phyloP scores from a whole-genome alignment of 2,113 vertebrate genomes.

The Myotis davidii region DNA sequence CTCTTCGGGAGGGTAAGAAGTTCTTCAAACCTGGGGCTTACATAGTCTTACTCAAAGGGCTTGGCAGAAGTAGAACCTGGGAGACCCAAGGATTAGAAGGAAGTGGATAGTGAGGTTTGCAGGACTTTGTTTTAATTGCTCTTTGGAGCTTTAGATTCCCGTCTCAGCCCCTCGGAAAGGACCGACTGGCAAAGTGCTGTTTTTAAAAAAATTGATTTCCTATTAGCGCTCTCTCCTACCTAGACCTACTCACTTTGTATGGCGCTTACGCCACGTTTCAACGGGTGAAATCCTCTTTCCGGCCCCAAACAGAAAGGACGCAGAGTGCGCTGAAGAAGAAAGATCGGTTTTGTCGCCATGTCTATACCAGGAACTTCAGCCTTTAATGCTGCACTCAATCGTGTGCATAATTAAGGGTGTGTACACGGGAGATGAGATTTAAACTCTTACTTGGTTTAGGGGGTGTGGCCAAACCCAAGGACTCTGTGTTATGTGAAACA shows the following conservation, averaged over 20 bases:
- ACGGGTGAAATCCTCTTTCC: background rate
- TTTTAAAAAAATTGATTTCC: constrained; percentile 48
- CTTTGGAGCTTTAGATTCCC: background rate
- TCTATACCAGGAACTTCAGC: background rate
- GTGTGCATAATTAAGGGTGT: background rate
- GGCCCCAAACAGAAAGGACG: constrained; percentile 17
- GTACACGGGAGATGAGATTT: background rate
- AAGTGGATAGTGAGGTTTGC: background rate
- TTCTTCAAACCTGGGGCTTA: background rate
- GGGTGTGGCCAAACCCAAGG: background rate
- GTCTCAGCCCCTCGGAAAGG: background rate
- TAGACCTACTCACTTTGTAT: background rate
- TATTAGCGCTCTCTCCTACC: background rate
- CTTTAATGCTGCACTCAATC: background rate
- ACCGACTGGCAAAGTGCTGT: background rate
- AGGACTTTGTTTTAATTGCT: background rate
- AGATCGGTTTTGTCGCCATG: background rate
- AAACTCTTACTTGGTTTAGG: constrained; percentile 33
- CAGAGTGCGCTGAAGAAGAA: background rate
- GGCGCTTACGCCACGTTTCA: background rate
- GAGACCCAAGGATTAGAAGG: background rate
- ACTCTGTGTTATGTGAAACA: background rate
- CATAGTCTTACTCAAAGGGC: background rate
- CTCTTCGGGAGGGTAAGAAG: background rate
- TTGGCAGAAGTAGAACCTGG: background rate